Conservation (phyloP, 2,797 vertebrate genomes). For the Acipenser oxyrinchus region DNA sequence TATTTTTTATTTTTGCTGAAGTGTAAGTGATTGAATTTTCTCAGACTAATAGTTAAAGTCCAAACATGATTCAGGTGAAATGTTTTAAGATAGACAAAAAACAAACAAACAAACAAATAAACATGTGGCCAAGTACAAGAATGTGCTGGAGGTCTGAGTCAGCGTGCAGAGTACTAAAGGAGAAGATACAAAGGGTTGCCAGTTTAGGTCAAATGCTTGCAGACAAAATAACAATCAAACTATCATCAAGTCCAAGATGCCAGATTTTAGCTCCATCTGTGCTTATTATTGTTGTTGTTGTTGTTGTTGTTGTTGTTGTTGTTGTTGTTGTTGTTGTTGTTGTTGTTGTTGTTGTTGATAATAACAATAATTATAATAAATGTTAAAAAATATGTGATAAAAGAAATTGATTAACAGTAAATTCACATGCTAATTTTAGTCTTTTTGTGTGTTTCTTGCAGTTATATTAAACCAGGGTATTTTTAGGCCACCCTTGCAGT, state of each 20-base stretch:
- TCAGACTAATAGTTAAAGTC: conserved; percentile 53
- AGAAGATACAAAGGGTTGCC: conserved; percentile 6
- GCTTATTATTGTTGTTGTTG: too few species aligned
- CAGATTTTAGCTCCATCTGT: too few species aligned
- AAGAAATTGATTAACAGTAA: too few species aligned
- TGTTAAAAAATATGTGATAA: too few species aligned
- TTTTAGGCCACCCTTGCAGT: background rate
- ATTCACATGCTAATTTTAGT: too few species aligned
- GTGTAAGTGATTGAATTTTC: conserved; percentile 35
- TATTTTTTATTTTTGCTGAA: too few species aligned
- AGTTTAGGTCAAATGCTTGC: conserved; percentile 9
- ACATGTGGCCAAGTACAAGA: conserved; percentile 37
- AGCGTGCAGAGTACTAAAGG: conserved; percentile 26
- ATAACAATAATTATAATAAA: too few species aligned
- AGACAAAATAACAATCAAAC: background rate
- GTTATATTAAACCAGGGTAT: too few species aligned
- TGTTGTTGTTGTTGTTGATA: too few species aligned
- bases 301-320: too few species aligned
- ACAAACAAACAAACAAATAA: conserved; percentile 29
- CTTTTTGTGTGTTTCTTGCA: too few species aligned
- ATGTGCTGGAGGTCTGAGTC: conserved; percentile 37
- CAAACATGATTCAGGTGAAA: conserved; percentile 53
- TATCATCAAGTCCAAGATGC: background rate
- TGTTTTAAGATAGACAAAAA: conserved; percentile 31
- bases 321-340: too few species aligned